Percentiles rank a stretch among this genome's conserved stretches.
These are phyloP conservation scores for Vespertilio murinus DNA, from an alignment of 2,797 vertebrate genomes.

Conservation along the genomic window DNA sequence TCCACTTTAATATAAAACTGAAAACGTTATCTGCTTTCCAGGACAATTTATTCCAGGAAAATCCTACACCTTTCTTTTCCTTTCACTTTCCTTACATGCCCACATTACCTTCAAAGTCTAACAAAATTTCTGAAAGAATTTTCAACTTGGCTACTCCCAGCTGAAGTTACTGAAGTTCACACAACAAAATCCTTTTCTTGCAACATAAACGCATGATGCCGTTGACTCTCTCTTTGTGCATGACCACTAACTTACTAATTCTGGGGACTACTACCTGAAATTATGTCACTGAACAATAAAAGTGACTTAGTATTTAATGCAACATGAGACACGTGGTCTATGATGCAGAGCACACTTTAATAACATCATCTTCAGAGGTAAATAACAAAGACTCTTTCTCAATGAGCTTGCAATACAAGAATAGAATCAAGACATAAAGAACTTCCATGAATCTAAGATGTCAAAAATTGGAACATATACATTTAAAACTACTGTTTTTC, in stretches of 20 bases:
- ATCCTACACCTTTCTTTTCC: slow-evolving; percentile 2
- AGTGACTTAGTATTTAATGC: slow-evolving; percentile 5
- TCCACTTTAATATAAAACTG: neutral
- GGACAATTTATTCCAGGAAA: slow-evolving; percentile 39
- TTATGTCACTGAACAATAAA: slow-evolving; percentile 1
- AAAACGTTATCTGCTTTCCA: neutral
- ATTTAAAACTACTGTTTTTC: slow-evolving; percentile 24
- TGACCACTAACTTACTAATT: neutral
- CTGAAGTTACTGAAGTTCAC: neutral
- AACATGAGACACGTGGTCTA: neutral
- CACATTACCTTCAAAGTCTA: neutral
- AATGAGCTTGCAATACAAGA: slow-evolving; percentile 10
- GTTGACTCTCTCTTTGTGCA: neutral
- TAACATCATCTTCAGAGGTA: neutral
- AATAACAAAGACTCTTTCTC: neutral
- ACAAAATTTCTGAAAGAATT: slow-evolving; percentile 18
- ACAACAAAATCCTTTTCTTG: slow-evolving; percentile 27
- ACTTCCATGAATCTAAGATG: neutral
- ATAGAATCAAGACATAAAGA: slow-evolving; percentile 12
- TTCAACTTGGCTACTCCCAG: neutral
- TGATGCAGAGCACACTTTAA: neutral
- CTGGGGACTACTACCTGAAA: neutral
- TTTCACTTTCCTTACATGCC: neutral
- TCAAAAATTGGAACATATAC: slow-evolving; percentile 21
- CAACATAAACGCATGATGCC: neutral